Evolutionary conservation across 2,888 invertebrate genomes (phyloP), one percentile per base, ranked within the genome.

Genomic region (Aspidiotus rigidus): DNA sequence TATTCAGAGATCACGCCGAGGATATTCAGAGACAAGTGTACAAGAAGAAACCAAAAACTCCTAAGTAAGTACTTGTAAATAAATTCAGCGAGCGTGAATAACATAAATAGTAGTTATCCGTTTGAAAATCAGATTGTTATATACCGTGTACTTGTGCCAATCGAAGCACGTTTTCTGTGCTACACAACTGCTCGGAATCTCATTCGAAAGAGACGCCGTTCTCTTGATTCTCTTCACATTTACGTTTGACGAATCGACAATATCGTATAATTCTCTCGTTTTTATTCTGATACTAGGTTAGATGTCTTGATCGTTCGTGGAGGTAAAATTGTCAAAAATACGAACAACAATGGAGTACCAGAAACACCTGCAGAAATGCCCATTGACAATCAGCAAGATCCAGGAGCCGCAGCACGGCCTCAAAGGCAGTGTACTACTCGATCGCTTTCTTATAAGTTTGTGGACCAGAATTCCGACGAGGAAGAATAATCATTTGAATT

Each of bases 401-500:
- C 40, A 10, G 42, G 63, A 11, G 66, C 16, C 17, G 42, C 62
- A 17, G 55, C 61, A 41, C 70, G 75, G 28, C 75, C 75, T 8
- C 74, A 74, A 67, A 72, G 75, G 1, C 75, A 75, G 64, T 75
- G 75, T 62, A 74, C 75, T 40, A 74, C 75, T 60, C 73, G 74
- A 54, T 75, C 72, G 10, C 59, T 75, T 60, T 74, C 73, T 9
- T 75, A 74, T 64, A 74, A 74, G 69, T 75, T 75, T 66, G 73
- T 75, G 54, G 75, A 75, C 61, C 73, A 73, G 40, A 74, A 73
- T 61, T 74, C 74, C 16, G 75, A 75, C 60, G 75, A 75, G 70
- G 75, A 75, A 13, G 72, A 72, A 39, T 62, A 44, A 28, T 28
- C 5, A 28, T 28, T 28, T 28, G 28, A 28, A 28, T 28, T 28